Conservation (phyloP, 2,888 invertebrate species). For the Drosophila mimica region DNA sequence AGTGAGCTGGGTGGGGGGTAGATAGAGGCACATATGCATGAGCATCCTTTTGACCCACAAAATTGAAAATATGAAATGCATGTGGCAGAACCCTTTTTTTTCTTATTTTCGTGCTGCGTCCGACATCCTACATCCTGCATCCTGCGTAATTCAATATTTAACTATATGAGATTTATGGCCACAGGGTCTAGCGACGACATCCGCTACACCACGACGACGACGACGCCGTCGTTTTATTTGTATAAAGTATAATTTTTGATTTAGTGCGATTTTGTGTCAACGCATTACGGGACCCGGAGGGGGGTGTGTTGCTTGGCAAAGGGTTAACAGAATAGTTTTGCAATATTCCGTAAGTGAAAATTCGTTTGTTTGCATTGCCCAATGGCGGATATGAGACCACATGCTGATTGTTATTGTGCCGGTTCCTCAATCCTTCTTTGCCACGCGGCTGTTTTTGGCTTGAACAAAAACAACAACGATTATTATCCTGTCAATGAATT, state of each 20-base stretch:
- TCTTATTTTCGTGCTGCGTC: slow-evolving; percentile 13
- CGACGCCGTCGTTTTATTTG: slow-evolving; percentile 65
- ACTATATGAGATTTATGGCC: slow-evolving; percentile 82
- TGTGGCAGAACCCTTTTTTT: slow-evolving; percentile 55
- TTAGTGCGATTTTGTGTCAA: slow-evolving; percentile 79
- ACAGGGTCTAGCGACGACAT: slow-evolving; percentile 67
- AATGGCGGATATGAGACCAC: slow-evolving; percentile 77
- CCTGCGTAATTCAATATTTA: slow-evolving; percentile 83
- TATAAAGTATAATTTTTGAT: slow-evolving; percentile 83
- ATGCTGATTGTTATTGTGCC: slow-evolving; percentile 80
- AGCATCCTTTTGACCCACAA: slow-evolving; percentile 76
- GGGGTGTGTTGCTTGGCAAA: slow-evolving; percentile 30
- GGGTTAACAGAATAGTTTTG: slow-evolving; percentile 79
- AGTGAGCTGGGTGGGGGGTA: background rate
- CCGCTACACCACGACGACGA: slow-evolving; percentile 44
- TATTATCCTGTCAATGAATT: slow-evolving; percentile 26
- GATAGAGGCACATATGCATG: slow-evolving; percentile 41
- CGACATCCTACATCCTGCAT: slow-evolving; percentile 37
- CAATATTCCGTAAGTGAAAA: slow-evolving; percentile 66
- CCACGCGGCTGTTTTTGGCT: slow-evolving; percentile 33
- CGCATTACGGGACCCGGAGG: slow-evolving; percentile 41
- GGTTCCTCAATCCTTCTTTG: background rate
- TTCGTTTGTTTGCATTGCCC: slow-evolving; percentile 66
- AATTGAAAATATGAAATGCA: slow-evolving; percentile 62
- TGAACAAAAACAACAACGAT: slow-evolving; percentile 25